Evolutionary conservation across 2,888 invertebrate species (phyloP).

Genomic region (Ferrisia virgata): DNA sequence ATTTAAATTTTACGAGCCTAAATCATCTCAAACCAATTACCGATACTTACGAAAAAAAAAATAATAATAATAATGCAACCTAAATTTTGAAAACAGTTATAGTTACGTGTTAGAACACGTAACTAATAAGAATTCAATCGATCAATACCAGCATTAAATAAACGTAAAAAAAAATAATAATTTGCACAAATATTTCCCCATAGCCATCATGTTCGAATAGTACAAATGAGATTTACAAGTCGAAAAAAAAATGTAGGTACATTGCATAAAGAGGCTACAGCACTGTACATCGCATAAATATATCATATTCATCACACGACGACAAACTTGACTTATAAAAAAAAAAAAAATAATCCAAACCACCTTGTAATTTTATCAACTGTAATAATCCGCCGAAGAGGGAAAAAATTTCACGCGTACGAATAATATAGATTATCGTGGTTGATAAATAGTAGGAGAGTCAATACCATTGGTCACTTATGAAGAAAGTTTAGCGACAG

Average conservation of each 20-base stretch:
- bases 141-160: too few relatives aligned
- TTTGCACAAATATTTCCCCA: background rate
- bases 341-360: constrained; percentile 25
- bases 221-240: background rate
- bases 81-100: too few relatives aligned
- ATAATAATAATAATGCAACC: too few relatives aligned
- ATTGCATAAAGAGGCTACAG: background rate
- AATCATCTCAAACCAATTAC: too few relatives aligned
- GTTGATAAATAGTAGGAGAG: constrained; percentile 41
- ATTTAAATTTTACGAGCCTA: too few relatives aligned
- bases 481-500: constrained; percentile 39
- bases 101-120: too few relatives aligned
- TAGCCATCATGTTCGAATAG: background rate
- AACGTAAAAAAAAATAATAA: background rate
- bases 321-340: constrained; percentile 19
- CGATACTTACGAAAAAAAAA: too few relatives aligned
- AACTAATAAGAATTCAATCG: too few relatives aligned
- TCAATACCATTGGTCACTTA: constrained; percentile 24
- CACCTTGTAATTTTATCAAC: constrained; percentile 29
- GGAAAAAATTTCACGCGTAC: constrained; percentile 32
- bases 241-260: background rate
- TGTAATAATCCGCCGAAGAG: constrained; percentile 5
- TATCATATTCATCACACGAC: background rate
- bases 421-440: constrained; percentile 36
- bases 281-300: background rate